Conservation (phyloP, 2,888 invertebrate genomes). For the Oeneis ivallda region DNA sequence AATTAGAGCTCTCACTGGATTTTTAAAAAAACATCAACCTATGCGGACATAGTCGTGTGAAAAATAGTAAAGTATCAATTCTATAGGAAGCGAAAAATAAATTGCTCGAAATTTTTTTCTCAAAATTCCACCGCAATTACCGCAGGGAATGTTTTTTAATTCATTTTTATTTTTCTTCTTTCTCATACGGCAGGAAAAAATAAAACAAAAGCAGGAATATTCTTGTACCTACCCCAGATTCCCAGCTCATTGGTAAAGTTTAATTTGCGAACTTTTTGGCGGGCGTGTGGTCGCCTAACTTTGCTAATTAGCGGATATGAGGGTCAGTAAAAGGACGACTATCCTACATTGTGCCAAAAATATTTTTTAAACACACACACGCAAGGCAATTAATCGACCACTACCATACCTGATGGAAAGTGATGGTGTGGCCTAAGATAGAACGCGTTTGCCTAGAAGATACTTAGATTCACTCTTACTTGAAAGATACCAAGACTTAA, state of each 20-base stretch:
- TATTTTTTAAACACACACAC: no score
- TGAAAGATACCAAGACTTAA: no score
- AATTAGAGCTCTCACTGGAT: no score
- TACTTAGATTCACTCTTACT: no score
- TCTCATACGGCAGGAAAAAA: not conserved
- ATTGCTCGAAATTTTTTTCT: not conserved
- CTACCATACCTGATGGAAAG: no score
- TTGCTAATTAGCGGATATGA: conserved; percentile 32
- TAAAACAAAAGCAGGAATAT: conserved; percentile 17
- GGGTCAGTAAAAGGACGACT: conserved; percentile 25
- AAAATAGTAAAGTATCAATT: no score
- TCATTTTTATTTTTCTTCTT: conserved; percentile 7
- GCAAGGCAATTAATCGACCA: no score
- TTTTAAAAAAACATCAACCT: no score
- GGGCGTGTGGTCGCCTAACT: conserved; percentile 34
- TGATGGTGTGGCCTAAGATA: no score
- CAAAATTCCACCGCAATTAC: conserved; percentile 16
- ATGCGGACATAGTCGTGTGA: no score
- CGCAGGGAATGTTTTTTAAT: not conserved
- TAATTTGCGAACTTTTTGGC: conserved; percentile 33
- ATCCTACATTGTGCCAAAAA: conserved; percentile 13
- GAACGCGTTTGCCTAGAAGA: no score
- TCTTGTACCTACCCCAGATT: conserved; percentile 22
- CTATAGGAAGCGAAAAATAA: not conserved
- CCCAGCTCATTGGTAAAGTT: conserved; percentile 24